Base-by-base conservation (phyloP, 2,888 invertebrate genomes). In the Trichogramma dendrolimi region DNA sequence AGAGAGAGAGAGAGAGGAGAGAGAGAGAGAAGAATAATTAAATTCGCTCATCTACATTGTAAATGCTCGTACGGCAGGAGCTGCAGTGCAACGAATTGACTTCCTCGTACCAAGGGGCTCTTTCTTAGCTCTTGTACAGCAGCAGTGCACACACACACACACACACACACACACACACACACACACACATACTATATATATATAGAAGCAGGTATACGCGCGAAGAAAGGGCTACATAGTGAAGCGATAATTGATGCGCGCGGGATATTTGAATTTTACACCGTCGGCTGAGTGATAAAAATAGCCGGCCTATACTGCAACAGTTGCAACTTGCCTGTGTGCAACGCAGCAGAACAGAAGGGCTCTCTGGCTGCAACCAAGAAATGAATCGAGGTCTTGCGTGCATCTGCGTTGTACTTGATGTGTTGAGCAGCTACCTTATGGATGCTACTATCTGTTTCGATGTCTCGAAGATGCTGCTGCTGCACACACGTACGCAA, bases 1-100 rank as follows among this genome's bases (percentile, higher is more conserved):
- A 53, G 61, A 55, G 14, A 46, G 10, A 2, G 49, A 8, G 6
- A n/a, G 11, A 2, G 27, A 27, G 48, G 47, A 40, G 47, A 48
- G 56, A 52, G 47, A 53, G 56, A 56, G 14, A 44, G 10, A 44
- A 46, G 65, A 62, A 62, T 65, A 65, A 65, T 65, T 65, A 65
- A 65, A 61, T 60, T 60, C 11, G 38, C 65, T 65, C 60, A 65
- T 65, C 65, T 65, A 62, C 65, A 65, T 65, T 65, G 65, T 65
- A 65, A 65, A 65, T 65, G 53, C 14, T 41, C 53, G 4, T 39
- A 10, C 5, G n/a, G 10, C 40, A 6, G 54, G 43, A 48, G 40
- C 14, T 39, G 47, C 54, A 44, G 41, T 27, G 27, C 27, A 27
- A 27, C 27, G 27, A 27, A 27, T 27, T 27, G 27, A 27, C 27